Conservation (phyloP, 2,888 invertebrate genomes). For the Mantis religiosa region DNA sequence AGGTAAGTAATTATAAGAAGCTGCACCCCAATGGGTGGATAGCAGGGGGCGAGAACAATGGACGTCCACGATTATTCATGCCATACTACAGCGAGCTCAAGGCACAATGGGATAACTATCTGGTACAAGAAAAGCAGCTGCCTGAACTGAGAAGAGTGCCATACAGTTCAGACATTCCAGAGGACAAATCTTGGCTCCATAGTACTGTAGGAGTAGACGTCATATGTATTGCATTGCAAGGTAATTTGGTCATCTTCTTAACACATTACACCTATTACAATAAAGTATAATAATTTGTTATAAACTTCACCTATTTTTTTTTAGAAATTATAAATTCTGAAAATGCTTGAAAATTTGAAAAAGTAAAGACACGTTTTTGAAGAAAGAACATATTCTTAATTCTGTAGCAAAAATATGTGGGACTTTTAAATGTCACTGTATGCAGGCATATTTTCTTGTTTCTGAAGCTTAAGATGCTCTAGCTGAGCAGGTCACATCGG, state of each 20-base stretch:
- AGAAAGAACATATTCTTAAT: too few species aligned
- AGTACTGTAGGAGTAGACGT: slow-evolving; percentile 59
- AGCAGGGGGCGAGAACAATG: slow-evolving; percentile 61
- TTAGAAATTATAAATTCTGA: too few species aligned
- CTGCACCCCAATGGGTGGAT: slow-evolving; percentile 75
- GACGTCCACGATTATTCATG: slow-evolving; percentile 85
- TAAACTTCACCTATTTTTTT: too few species aligned
- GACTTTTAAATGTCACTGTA: too few species aligned
- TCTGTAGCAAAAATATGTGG: too few species aligned
- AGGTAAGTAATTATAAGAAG: slow-evolving; percentile 68
- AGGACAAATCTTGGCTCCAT: slow-evolving; percentile 52
- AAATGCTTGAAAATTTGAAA: too few species aligned
- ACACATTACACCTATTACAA: neutral
- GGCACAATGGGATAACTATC: slow-evolving; percentile 76
- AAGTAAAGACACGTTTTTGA: too few species aligned
- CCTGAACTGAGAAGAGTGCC: slow-evolving; percentile 66
- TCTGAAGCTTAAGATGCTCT: too few species aligned
- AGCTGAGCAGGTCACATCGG: too few species aligned
- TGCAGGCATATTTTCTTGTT: too few species aligned
- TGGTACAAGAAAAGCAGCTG: slow-evolving; percentile 71
- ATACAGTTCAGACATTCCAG: slow-evolving; percentile 78
- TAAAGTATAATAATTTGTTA: too few species aligned
- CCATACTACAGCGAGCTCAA: slow-evolving; percentile 94
- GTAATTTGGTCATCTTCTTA: slow-evolving; percentile 55
- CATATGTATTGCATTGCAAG: slow-evolving; percentile 41